Conservation (phyloP, 2,888 invertebrate species). For the Patella depressa region DNA sequence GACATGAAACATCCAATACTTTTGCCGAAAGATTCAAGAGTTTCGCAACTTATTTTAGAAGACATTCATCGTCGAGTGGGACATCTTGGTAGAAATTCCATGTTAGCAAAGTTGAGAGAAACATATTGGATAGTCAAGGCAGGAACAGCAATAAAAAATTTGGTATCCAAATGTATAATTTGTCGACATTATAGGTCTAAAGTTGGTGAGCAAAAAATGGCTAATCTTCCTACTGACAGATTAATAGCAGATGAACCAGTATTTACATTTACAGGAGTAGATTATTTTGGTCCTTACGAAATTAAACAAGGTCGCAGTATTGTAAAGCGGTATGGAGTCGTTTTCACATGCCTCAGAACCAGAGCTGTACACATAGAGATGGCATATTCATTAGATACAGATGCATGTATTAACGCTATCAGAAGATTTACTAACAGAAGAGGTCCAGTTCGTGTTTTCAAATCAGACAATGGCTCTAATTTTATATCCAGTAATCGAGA, state of each 20-base stretch:
- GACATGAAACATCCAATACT: too few relatives aligned
- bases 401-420: too few relatives aligned
- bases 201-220: constrained; percentile 3
- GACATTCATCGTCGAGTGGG: too few relatives aligned
- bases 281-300: constrained; percentile 31
- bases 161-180: constrained; percentile 7
- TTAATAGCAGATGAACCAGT: constrained; percentile 6
- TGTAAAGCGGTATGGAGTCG: constrained; percentile 32
- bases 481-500: constrained; percentile 33
- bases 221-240: constrained; percentile 21
- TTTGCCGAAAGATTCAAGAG: too few relatives aligned
- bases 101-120: too few relatives aligned
- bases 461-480: constrained; percentile 36
- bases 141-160: constrained; percentile 28
- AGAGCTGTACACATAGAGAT: constrained; percentile 30
- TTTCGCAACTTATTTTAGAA: too few relatives aligned
- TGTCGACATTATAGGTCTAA: constrained; percentile 8
- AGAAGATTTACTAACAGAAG: constrained; percentile 28
- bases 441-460: constrained; percentile 15
- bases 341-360: constrained; percentile 30
- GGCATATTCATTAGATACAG: too few relatives aligned
- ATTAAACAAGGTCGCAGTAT: constrained; percentile 27
- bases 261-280: constrained; percentile 25
- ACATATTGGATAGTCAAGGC: too few relatives aligned
- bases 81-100: too few relatives aligned